These are phyloP conservation scores for Campoplex capitator DNA, from an alignment of 2,888 invertebrate species.

Conservation along the genomic window DNA sequence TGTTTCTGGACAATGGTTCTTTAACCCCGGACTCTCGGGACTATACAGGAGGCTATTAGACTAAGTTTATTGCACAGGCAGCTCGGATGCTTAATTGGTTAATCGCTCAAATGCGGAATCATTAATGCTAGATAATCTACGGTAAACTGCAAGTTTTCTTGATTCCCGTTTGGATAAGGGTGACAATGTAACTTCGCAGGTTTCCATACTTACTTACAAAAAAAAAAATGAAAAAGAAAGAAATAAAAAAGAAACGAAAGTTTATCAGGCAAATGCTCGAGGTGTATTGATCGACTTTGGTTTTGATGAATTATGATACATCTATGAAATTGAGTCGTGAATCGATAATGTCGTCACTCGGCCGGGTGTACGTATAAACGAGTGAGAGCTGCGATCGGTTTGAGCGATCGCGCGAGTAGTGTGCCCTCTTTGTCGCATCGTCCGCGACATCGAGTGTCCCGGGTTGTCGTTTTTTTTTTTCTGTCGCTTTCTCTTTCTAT, in stretches of 20 bases:
- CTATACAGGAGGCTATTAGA: background rate
- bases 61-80: constrained; percentile 5
- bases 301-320: constrained; percentile 20
- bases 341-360: constrained; percentile 48
- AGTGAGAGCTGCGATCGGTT: constrained; percentile 61
- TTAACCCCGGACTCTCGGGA: background rate
- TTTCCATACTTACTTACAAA: background rate
- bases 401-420: constrained; percentile 41
- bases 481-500: constrained; percentile 18
- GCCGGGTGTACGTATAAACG: constrained; percentile 18
- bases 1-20: constrained; percentile 8
- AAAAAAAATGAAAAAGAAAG: no score
- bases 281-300: background rate
- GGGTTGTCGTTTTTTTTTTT: constrained; percentile 16
- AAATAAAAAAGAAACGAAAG: no score
- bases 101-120: constrained; percentile 23
- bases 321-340: constrained; percentile 46
- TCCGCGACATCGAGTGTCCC: constrained; percentile 37
- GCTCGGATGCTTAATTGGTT: constrained; percentile 19
- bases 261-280: background rate
- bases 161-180: background rate
- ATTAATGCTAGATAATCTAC: background rate
- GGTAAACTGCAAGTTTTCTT: background rate
- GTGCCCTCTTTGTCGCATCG: constrained; percentile 48
- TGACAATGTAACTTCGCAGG: background rate